A percentile compares a stretch with the other conserved stretches of the same genome.
These are phyloP conservation scores for Campylorhamphus procurvoides DNA, from an alignment of 2,113 vertebrate species.

Conservation along the genomic window DNA sequence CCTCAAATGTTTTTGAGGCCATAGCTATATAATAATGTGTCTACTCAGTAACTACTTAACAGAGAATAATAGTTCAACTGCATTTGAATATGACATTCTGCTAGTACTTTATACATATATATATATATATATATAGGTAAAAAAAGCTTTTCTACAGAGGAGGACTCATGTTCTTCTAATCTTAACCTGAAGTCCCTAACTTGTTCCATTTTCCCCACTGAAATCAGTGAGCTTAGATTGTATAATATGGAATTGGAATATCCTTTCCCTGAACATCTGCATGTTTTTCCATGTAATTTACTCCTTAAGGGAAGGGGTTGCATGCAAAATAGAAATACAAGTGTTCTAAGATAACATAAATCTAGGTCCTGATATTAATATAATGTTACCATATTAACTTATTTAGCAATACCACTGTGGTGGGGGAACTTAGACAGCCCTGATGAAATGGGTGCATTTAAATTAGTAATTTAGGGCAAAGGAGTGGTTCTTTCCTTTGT, in stretches of 20 bases:
- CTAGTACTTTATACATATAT: background rate
- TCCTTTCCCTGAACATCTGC: background rate
- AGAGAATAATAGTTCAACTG: background rate
- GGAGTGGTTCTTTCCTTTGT: background rate
- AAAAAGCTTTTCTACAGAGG: background rate
- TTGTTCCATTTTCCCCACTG: background rate
- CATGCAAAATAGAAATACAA: background rate
- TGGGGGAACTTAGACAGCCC: background rate
- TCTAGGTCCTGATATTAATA: background rate
- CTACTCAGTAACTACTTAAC: background rate
- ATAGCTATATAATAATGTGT: background rate
- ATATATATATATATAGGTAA: background rate
- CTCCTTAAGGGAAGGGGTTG: background rate
- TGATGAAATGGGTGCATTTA: background rate
- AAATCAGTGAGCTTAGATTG: background rate
- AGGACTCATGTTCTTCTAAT: background rate
- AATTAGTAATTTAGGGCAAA: background rate
- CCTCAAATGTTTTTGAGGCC: background rate
- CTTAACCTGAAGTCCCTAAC: background rate
- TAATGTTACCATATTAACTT: background rate
- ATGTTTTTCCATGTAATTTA: background rate
- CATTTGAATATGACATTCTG: background rate
- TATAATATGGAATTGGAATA: background rate
- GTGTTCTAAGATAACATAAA: background rate
- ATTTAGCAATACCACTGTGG: background rate